Evolutionary conservation across 2,797 vertebrate species (phyloP), one percentile per base, ranked within the genome.

Genomic region (Sitta carolinensis): DNA sequence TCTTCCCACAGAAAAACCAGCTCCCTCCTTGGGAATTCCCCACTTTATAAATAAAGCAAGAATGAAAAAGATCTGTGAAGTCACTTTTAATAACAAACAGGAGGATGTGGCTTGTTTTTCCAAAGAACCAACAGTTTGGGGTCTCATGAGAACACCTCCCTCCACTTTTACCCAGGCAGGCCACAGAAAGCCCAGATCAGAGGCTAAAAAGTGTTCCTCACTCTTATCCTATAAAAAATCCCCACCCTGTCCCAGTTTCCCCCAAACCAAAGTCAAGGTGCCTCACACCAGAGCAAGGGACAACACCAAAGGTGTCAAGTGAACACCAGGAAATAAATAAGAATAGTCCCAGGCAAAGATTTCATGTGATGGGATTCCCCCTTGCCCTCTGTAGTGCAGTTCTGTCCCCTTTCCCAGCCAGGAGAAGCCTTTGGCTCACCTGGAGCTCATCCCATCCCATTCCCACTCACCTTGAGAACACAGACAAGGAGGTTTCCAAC

Each of bases 41-140:
- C 16, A 1, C 54, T 48, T 32, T 3, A 36, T 9, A 9, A 25
- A 36, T 34, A 7, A 57, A 45, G 11, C 5, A 29, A 8, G 11
- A 23, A 27, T 2, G 3, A 3, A 11, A 13, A 10, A 6, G 2
- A 18, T 7, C 5, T 30, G 4, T 25, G 1, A 84, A 7, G 22
- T 80, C 30, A 2, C 21, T 83, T 30, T 45, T 26, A 23, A 43
- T 22, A 9, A 45, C 5, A 15, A 87, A 5, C 11, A 45, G 18
- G 32, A 63, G 51, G 17, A 50, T 5, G 11, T 9, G 21, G 21
- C 52, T 85, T 67, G 16, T 52, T 90, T 57, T 25, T 3, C 15
- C 19, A 16, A 27, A n/a, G 36, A 87, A 34, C 20, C 32, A 22
- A 5, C 9, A 50, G 2, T 12, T 3, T 25, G 48, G 50, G 16